Evolutionary conservation across 2,797 vertebrate genomes (phyloP).

Genomic region (Delichon dasypus): DNA sequence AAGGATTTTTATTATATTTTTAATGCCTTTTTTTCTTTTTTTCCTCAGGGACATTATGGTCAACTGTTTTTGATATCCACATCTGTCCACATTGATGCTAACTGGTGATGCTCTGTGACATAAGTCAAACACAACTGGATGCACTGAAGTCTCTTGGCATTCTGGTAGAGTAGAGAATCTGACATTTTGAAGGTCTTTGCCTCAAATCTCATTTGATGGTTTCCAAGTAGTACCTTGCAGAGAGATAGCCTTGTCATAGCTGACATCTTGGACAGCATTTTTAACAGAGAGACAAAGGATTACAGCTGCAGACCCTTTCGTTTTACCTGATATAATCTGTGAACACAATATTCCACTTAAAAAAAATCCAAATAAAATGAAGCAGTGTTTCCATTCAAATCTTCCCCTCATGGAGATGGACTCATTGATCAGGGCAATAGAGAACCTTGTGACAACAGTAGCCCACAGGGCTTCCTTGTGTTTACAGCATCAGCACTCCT

Average conservation of each 20-base stretch:
- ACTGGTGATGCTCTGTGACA: background rate
- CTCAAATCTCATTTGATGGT: background rate
- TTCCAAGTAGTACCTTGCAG: background rate
- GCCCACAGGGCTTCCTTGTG: background rate
- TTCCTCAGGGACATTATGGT: background rate
- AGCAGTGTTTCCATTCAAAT: background rate
- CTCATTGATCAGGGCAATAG: background rate
- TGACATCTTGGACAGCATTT: background rate
- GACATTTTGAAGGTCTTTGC: background rate
- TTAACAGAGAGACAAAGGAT: slow-evolving; percentile 1
- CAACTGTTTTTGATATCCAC: background rate
- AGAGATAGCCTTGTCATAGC: background rate
- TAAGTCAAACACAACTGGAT: background rate
- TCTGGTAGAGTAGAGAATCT: background rate
- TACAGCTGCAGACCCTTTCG: background rate
- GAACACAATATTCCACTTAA: background rate
- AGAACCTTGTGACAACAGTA: background rate
- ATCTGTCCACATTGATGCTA: background rate
- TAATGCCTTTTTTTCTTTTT: background rate
- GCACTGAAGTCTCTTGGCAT: background rate
- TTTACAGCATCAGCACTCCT: background rate
- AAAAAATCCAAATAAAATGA: background rate
- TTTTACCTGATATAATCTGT: background rate
- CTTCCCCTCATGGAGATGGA: fast-evolving
- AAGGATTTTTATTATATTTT: background rate